Evolutionary conservation across 2,113 vertebrate species (phyloP).

Genomic region (Misgurnus mizolepis): DNA sequence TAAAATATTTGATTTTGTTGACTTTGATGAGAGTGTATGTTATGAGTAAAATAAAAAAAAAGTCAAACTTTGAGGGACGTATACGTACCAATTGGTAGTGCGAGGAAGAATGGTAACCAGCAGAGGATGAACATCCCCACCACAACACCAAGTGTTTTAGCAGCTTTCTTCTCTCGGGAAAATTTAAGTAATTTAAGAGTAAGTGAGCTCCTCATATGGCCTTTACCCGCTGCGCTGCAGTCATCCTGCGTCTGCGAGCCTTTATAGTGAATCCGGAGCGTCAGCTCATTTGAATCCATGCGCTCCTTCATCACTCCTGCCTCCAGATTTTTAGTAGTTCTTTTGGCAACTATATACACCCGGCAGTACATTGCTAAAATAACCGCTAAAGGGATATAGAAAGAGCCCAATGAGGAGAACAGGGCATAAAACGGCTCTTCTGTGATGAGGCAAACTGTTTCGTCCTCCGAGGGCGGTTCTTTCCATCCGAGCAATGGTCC

Average conservation of each 20-base stretch:
- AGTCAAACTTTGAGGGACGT: background rate
- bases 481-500: constrained; percentile 96
- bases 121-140: constrained; percentile 66
- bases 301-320: constrained; percentile 95
- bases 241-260: constrained; percentile 86
- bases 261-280: constrained; percentile 89
- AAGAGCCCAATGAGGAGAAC: constrained; percentile 96
- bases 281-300: constrained; percentile 91
- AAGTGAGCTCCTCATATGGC: constrained; percentile 85
- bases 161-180: constrained; percentile 65
- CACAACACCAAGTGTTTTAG: constrained; percentile 67
- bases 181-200: constrained; percentile 70
- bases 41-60: background rate
- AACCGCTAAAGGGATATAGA: constrained; percentile 91
- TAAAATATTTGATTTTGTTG: background rate
- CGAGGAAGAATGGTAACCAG: constrained; percentile 67
- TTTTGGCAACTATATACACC: constrained; percentile 93
- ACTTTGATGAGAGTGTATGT: too few relatives aligned
- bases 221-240: constrained; percentile 71
- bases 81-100: constrained; percentile 61
- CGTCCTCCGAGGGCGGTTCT: constrained; percentile 86
- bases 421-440: constrained; percentile 95
- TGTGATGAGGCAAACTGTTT: constrained; percentile 87
- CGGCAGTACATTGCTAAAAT: constrained; percentile 95
- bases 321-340: constrained; percentile 94